Percentiles rank a stretch among this genome's conserved stretches.
Evolutionary conservation across 2,113 vertebrate genomes (phyloP).

Genomic region (Gymnorhina tibicen): DNA sequence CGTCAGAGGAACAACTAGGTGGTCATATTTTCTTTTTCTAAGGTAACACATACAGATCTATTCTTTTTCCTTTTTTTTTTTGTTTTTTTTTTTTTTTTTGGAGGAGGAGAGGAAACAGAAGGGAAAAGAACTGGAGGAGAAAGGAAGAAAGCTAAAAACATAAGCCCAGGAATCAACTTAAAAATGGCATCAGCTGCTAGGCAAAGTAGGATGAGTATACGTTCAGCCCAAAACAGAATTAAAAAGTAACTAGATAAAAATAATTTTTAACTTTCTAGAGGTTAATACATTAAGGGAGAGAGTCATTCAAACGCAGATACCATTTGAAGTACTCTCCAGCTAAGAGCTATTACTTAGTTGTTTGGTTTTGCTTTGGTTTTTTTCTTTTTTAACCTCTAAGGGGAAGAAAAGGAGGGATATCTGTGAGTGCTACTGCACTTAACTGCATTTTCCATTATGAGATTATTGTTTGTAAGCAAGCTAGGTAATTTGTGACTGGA

Average conservation of each 20-base stretch:
- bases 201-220: not conserved
- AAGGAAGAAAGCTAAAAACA: not conserved
- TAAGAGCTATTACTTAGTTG: not conserved
- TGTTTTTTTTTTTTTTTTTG: not conserved
- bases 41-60: not conserved
- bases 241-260: not conserved
- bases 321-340: slow-evolving; percentile 15
- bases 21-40: not conserved
- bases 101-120: not conserved
- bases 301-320: not conserved
- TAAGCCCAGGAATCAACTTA: not conserved
- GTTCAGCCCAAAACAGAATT: slow-evolving; percentile 10
- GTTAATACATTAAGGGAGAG: not conserved
- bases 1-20: not conserved
- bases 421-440: not conserved
- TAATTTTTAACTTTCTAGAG: not conserved
- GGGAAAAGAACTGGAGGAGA: not conserved
- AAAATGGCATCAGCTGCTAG: not conserved
- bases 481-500: not conserved
- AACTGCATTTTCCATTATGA: not conserved
- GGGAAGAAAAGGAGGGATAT: not conserved
- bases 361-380: not conserved
- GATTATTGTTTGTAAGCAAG: not conserved
- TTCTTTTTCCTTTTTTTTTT: not conserved
- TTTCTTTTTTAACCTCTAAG: not conserved